Conservation (phyloP, 2,113 vertebrate species). For the Tylochromis polylepis region DNA sequence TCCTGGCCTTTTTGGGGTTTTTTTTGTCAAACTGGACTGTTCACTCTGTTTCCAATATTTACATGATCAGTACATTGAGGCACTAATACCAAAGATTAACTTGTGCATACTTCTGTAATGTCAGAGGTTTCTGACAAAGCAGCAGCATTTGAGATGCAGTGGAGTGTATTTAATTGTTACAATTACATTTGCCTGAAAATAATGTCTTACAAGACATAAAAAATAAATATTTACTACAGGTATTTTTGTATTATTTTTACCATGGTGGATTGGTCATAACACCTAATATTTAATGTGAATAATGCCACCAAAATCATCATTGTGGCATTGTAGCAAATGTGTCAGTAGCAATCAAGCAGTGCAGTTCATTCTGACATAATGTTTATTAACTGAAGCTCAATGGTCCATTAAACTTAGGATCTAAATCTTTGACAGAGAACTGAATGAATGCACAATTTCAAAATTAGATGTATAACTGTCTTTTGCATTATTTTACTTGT, state of each 20-base stretch:
- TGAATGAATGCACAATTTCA: neutral
- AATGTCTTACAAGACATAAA: neutral
- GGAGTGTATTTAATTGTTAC: neutral
- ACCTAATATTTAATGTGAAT: neutral
- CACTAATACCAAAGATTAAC: neutral
- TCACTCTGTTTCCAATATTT: neutral
- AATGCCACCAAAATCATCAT: slow-evolving; percentile 43
- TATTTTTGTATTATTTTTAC: neutral
- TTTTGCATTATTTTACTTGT: neutral
- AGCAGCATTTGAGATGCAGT: neutral
- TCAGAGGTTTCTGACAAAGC: neutral
- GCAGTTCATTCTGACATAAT: neutral
- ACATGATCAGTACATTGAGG: neutral
- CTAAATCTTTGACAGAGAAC: neutral
- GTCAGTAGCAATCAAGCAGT: neutral
- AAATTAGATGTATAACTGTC: neutral
- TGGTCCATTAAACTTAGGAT: neutral
- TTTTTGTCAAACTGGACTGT: neutral
- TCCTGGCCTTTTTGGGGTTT: neutral
- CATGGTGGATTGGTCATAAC: neutral
- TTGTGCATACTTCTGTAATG: neutral
- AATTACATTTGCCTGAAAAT: neutral
- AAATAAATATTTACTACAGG: neutral
- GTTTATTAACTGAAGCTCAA: neutral
- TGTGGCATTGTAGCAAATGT: neutral